phyloP scores from a whole-genome alignment of 2,797 vertebrate genomes.

The Pseudopleuronectes americanus region DNA sequence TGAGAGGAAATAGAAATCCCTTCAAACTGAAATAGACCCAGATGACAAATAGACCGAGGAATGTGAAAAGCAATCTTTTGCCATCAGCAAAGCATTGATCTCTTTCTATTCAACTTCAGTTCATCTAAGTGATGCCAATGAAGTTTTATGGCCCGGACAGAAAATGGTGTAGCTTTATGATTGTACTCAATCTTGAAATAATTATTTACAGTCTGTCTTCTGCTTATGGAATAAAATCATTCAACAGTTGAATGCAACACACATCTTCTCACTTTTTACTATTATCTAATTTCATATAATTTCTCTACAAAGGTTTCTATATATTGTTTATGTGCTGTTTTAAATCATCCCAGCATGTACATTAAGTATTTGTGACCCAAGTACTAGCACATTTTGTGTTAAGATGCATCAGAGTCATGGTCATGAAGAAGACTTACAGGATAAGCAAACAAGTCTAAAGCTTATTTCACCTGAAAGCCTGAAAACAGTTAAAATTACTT shows the following conservation, averaged over 20 bases:
- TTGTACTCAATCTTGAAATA: background rate
- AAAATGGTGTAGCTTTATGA: background rate
- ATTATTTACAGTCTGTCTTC: background rate
- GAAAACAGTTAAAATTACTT: no score
- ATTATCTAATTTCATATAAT: background rate
- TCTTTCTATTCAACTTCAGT: slow-evolving; percentile 40
- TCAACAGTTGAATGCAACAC: no score
- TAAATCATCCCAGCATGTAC: background rate
- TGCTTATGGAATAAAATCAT: background rate
- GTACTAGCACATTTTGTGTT: background rate
- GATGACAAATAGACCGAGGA: slow-evolving; percentile 65
- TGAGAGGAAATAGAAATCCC: slow-evolving; percentile 69
- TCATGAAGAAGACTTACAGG: background rate
- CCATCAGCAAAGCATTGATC: slow-evolving; percentile 59
- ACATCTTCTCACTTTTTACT: background rate
- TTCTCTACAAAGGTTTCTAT: background rate
- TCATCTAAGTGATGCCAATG: slow-evolving; percentile 42
- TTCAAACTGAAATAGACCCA: slow-evolving; percentile 59
- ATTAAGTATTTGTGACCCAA: background rate
- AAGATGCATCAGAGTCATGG: background rate
- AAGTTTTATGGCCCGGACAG: slow-evolving; percentile 14
- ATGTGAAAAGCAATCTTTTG: slow-evolving; percentile 57
- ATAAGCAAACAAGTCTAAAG: background rate
- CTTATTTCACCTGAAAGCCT: background rate
- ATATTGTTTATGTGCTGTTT: background rate